Evolutionary conservation across 2,888 invertebrate species (phyloP).

Genomic region (Habrosyne pyritoides): DNA sequence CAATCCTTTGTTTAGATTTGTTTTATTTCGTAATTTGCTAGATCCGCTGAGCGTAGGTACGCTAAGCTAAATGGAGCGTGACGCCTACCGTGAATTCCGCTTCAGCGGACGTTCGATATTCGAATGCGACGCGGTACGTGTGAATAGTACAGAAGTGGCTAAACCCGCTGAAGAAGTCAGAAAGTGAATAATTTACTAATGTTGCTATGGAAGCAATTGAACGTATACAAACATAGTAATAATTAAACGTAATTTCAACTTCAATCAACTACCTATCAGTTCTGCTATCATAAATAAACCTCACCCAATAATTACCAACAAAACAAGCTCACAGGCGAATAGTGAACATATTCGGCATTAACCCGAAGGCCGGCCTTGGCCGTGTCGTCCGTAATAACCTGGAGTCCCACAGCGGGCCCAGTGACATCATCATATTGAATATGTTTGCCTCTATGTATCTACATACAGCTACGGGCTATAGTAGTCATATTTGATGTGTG

Average conservation of each 20-base stretch:
- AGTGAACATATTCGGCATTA: background rate
- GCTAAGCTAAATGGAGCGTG: background rate
- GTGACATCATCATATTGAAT: background rate
- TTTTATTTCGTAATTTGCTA: constrained; percentile 2
- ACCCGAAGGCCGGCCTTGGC: constrained; percentile 10
- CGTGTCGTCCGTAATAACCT: constrained; percentile 1
- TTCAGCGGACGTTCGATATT: background rate
- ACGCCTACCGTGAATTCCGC: background rate
- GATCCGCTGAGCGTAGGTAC: background rate
- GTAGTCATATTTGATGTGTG: too few relatives aligned
- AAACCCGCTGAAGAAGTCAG: too few relatives aligned
- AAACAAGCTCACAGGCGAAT: background rate
- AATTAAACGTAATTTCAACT: background rate
- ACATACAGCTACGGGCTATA: background rate
- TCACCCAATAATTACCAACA: too few relatives aligned
- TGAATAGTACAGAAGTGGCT: background rate
- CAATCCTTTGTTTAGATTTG: constrained; percentile 2
- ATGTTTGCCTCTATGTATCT: background rate
- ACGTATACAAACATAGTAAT: too few relatives aligned
- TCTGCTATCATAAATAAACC: background rate
- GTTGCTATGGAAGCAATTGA: too few relatives aligned
- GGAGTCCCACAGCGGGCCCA: constrained; percentile 12
- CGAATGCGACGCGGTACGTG: background rate
- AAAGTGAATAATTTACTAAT: too few relatives aligned
- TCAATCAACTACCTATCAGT: background rate